Evolutionary conservation across 1,140 invertebrate genomes (phyloP), one percentile per base, ranked within the genome.

Genomic region (Orius insidiosus): DNA sequence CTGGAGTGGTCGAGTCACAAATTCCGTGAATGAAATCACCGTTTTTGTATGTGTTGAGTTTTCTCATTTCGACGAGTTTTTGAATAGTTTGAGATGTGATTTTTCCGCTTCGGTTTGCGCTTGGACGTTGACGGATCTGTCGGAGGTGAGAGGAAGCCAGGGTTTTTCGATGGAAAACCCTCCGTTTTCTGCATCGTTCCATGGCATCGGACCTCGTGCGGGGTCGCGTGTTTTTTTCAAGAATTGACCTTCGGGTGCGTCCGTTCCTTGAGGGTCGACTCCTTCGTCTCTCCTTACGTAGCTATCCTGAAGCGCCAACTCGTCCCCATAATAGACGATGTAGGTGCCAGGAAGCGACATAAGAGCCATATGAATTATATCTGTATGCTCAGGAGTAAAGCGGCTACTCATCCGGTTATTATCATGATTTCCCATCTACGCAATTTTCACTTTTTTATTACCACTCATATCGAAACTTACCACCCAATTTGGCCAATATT

Each of bases 341-440:
- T 44, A 44, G 2, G 49, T 30, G 2, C 51, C 51, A 6, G 48
- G 48, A 7, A 52, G 45, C 4, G 37, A 13, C 14, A 48, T n/a
- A 8, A 73, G 64, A 31, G 89, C 55, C 70, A 84, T 83, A 51
- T 80, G 76, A 54, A 85, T 66, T 7, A 72, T 75, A 59, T 85
- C 83, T 1, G 77, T 69, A 45, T 73, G 62, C 33, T 70, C 63
- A 0, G 66, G 59, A 5, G 74, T 72, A 51, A 74, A 75, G 44
- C 81, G 66, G 9, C 69, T 68, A 0, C 72, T 71, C 9, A 77
- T 67, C 52, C 84, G 68, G 37, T 61, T 61, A 11, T 73, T 68
- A 58, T 85, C 80, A 52, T 85, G 79, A 60, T 83, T 85, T 35
- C 81, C 80, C 59, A 82, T 64, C 76, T 79, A 45, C n/a, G n/a